These are phyloP conservation scores for Nymphicus hollandicus DNA, from an alignment of 2,113 vertebrate species.

Conservation along the genomic window DNA sequence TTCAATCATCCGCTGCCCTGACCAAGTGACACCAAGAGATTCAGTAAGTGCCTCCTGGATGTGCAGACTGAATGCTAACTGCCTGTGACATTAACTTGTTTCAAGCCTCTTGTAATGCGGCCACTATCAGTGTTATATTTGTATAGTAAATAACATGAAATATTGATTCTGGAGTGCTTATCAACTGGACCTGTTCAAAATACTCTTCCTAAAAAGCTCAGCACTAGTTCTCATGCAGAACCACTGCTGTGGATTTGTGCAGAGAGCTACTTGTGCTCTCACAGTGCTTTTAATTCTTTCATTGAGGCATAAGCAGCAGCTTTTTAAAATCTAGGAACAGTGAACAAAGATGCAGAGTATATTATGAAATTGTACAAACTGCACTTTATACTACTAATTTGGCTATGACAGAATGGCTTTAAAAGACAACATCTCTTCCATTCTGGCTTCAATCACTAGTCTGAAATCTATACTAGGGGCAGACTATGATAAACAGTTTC, in stretches of 20 bases:
- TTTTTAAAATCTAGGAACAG: neutral
- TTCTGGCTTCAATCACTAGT: neutral
- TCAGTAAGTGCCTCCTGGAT: neutral
- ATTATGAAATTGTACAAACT: neutral
- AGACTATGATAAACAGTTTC: neutral
- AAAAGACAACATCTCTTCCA: rapidly evolving
- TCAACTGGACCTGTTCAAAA: conserved; percentile 17
- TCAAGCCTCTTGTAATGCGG: neutral
- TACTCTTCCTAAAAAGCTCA: neutral
- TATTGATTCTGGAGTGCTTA: conserved; percentile 48
- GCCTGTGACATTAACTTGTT: neutral
- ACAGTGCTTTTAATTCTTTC: neutral
- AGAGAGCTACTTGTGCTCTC: neutral
- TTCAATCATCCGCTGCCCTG: neutral
- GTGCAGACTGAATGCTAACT: neutral
- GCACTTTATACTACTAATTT: neutral
- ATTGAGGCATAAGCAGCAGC: neutral
- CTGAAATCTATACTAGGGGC: neutral
- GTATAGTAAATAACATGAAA: conserved; percentile 39
- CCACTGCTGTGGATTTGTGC: neutral
- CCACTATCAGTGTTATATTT: conserved; percentile 27
- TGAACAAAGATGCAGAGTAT: neutral
- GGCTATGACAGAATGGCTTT: neutral
- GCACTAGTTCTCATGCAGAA: conserved; percentile 12
- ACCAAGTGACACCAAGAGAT: neutral